A percentile compares a stretch with the other conserved stretches of the same genome.
phyloP scores from a whole-genome alignment of 2,113 vertebrate genomes.

The Pyxicephalus adspersus region DNA sequence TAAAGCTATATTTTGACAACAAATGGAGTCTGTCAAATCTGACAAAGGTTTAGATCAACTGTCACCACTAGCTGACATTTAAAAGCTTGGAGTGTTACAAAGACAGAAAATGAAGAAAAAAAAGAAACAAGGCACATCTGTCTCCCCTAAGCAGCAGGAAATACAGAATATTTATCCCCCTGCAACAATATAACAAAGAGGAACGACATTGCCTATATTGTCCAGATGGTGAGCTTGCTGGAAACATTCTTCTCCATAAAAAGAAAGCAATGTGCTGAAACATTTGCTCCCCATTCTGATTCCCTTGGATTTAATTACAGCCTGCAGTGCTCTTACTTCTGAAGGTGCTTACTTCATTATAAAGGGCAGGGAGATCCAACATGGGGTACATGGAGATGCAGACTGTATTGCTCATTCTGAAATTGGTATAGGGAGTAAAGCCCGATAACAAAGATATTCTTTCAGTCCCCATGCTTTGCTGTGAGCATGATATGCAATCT shows the following conservation, averaged over 20 bases:
- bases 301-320: slow-evolving; percentile 51
- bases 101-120: not conserved
- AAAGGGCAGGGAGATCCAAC: not conserved
- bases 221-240: slow-evolving; percentile 60
- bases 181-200: slow-evolving; percentile 56
- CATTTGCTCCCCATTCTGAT: slow-evolving; percentile 39
- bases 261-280: slow-evolving; percentile 57
- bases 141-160: slow-evolving; percentile 55
- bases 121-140: slow-evolving; percentile 56
- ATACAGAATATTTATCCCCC: slow-evolving; percentile 56
- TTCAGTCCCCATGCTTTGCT: too few relatives aligned
- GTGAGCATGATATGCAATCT: too few relatives aligned
- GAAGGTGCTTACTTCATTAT: slow-evolving; percentile 33
- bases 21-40: not conserved
- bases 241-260: slow-evolving; percentile 58
- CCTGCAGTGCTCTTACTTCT: slow-evolving; percentile 45
- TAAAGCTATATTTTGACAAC: not conserved
- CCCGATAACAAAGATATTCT: too few relatives aligned
- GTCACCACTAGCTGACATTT: slow-evolving; percentile 51
- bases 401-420: not conserved
- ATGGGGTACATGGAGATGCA: not conserved
- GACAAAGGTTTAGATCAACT: slow-evolving; percentile 37
- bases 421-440: too few relatives aligned
- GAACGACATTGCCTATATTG: slow-evolving; percentile 60
- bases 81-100: not conserved